These are phyloP conservation scores for Percopsis omiscomaycus DNA, from an alignment of 2,797 vertebrate species.

Conservation along the genomic window DNA sequence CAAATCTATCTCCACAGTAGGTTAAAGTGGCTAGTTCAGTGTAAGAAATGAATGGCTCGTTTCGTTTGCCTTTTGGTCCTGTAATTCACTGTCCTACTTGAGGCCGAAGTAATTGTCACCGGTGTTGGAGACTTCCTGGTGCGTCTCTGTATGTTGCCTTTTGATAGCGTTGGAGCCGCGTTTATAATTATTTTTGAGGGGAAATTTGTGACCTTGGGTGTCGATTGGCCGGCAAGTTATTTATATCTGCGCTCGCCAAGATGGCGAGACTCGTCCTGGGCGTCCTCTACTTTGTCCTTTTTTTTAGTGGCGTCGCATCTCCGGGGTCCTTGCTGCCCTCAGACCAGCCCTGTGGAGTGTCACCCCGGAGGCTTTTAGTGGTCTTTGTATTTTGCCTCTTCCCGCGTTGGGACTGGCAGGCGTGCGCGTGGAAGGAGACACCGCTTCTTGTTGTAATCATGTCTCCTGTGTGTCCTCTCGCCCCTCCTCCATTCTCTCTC, in stretches of 20 bases:
- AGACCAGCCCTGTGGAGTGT: background rate
- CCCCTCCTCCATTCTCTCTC: slow-evolving; percentile 17
- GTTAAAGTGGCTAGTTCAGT: no score
- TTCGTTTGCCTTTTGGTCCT: background rate
- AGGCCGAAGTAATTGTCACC: background rate
- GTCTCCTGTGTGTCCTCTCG: slow-evolving; percentile 27
- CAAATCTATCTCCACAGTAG: no score
- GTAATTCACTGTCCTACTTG: background rate
- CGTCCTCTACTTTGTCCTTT: slow-evolving; percentile 35
- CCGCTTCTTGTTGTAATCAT: background rate
- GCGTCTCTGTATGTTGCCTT: slow-evolving; percentile 20
- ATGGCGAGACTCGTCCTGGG: slow-evolving; percentile 57
- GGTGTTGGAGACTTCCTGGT: background rate
- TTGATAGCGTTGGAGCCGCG: slow-evolving; percentile 23
- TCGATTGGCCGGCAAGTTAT: slow-evolving; percentile 71
- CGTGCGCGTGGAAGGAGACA: no score
- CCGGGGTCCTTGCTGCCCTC: slow-evolving; percentile 3
- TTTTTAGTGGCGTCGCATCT: slow-evolving; percentile 17
- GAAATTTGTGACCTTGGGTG: slow-evolving; percentile 64
- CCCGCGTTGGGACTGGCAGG: background rate
- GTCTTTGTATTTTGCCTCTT: background rate
- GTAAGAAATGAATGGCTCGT: background rate
- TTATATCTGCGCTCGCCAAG: slow-evolving; percentile 76
- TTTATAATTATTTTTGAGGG: slow-evolving; percentile 19
- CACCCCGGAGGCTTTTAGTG: background rate